These are phyloP conservation scores for Daubentonia madagascariensis DNA, from an alignment of 2,113 vertebrate species.

Conservation along the genomic window DNA sequence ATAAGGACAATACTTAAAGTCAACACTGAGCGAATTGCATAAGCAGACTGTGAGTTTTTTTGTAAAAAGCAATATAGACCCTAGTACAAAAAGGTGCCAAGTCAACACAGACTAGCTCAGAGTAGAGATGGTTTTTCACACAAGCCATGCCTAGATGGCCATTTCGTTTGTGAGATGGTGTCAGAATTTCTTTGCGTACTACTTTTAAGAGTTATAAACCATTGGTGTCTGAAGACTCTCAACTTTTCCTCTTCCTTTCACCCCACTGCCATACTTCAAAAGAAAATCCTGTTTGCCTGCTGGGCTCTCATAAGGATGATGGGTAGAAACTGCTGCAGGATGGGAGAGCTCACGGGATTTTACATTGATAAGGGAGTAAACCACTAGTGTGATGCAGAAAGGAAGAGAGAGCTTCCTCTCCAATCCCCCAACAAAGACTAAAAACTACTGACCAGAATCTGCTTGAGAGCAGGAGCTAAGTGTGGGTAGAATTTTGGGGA, in stretches of 20 bases:
- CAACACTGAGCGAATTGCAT: not conserved
- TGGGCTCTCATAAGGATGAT: not conserved
- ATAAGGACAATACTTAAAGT: too few relatives aligned
- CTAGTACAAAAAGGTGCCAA: not conserved
- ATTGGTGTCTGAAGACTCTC: not conserved
- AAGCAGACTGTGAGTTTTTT: not conserved
- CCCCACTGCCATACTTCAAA: not conserved
- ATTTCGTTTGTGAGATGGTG: not conserved
- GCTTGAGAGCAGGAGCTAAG: not conserved
- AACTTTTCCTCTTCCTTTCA: not conserved
- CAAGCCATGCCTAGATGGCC: not conserved
- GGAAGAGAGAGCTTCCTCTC: not conserved
- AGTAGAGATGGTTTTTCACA: not conserved
- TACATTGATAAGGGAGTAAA: not conserved
- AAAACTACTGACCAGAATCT: not conserved
- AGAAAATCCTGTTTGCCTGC: not conserved
- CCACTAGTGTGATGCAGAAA: not conserved
- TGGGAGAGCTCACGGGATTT: not conserved
- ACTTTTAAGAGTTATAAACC: not conserved
- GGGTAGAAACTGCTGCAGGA: not conserved
- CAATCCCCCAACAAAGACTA: rapidly evolving
- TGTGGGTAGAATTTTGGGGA: not conserved
- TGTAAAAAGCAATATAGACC: not conserved
- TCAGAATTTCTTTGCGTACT: not conserved
- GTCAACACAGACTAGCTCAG: not conserved